Evolutionary conservation across 2,797 vertebrate genomes (phyloP).

Genomic region (Pristis pectinata): DNA sequence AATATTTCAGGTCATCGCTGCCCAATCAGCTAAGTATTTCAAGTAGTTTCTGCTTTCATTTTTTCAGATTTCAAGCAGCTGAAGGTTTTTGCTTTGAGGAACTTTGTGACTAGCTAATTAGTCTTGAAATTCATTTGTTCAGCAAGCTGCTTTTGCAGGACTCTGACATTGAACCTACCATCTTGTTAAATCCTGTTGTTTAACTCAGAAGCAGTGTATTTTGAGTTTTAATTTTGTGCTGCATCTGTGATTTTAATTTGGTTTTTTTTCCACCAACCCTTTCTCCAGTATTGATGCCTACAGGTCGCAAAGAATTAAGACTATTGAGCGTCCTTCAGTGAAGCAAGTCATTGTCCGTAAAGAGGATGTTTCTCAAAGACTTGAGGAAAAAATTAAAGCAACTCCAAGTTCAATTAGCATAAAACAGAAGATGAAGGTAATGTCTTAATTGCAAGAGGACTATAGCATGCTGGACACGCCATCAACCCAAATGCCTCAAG

Average conservation of each 20-base stretch:
- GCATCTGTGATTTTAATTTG: neutral
- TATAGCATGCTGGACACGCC: neutral
- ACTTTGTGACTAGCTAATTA: neutral
- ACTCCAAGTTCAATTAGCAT: slow-evolving; percentile 60
- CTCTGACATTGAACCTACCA: neutral
- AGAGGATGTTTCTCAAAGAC: slow-evolving; percentile 69
- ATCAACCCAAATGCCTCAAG: neutral
- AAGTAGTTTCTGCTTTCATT: neutral
- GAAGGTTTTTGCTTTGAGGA: neutral
- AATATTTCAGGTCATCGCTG: no score
- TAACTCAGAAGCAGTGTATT: neutral
- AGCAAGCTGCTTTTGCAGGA: neutral
- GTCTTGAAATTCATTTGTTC: neutral
- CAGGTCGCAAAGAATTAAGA: slow-evolving; percentile 83
- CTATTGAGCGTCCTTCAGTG: slow-evolving; percentile 68
- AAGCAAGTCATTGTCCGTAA: slow-evolving; percentile 84
- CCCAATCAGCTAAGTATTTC: no score
- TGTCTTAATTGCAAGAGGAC: neutral
- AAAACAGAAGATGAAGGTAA: slow-evolving; percentile 89
- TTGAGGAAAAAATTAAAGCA: slow-evolving; percentile 57
- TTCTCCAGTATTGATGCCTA: slow-evolving; percentile 74
- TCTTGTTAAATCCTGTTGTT: neutral
- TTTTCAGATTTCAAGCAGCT: no score
- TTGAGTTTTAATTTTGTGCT: neutral
- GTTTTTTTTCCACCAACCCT: no score